Conservation (phyloP, 2,113 vertebrate species). For the Hippocampus mohnikei region DNA sequence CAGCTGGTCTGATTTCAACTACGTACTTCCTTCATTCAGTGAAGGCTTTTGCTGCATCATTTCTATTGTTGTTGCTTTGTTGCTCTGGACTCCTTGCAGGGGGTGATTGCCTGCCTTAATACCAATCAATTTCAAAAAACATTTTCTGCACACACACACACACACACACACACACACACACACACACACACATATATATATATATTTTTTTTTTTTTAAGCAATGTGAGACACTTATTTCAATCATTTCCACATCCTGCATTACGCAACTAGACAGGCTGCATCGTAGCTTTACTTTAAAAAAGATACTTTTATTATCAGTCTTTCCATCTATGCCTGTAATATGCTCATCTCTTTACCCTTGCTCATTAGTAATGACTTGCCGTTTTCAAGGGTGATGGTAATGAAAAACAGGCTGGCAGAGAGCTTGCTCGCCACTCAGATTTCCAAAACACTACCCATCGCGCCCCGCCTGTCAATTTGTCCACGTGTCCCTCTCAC, state of each 20-base stretch:
- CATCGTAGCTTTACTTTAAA: conserved; percentile 16
- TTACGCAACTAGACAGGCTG: background rate
- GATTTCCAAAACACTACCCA: conserved; percentile 74
- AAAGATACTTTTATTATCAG: conserved; percentile 3
- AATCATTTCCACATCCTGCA: background rate
- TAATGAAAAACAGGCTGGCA: conserved; percentile 67
- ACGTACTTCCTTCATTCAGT: too few relatives aligned
- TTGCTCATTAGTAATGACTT: conserved; percentile 73
- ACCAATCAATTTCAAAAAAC: too few relatives aligned
- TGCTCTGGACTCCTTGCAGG: too few relatives aligned
- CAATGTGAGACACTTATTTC: background rate
- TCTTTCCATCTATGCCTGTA: conserved; percentile 3
- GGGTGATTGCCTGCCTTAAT: too few relatives aligned
- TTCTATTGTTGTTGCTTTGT: too few relatives aligned
- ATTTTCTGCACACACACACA: too few relatives aligned
- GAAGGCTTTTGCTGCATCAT: too few relatives aligned
- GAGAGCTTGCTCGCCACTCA: conserved; percentile 58
- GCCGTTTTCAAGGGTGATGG: conserved; percentile 58
- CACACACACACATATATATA: too few relatives aligned
- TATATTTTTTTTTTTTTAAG: too few relatives aligned
- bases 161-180: too few relatives aligned
- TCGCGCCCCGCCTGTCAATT: conserved; percentile 69
- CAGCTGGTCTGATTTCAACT: too few relatives aligned
- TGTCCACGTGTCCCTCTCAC: conserved; percentile 51
- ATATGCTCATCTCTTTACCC: background rate